phyloP scores from a whole-genome alignment of 2,888 invertebrate genomes.

The Xestobium rufovillosum region DNA sequence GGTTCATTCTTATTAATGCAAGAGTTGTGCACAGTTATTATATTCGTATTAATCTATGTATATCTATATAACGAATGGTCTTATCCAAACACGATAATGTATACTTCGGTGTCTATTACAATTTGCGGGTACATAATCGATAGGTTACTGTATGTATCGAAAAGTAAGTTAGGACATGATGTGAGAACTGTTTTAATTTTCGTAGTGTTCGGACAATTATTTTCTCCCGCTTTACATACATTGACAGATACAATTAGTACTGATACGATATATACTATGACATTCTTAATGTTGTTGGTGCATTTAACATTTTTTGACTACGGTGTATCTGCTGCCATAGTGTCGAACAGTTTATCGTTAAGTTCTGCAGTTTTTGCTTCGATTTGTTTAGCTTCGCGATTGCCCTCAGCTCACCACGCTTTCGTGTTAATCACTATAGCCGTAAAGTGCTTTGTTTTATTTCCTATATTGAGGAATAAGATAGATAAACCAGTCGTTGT shows the following conservation, averaged over 20 bases:
- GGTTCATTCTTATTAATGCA: constrained; percentile 75
- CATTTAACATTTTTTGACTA: constrained; percentile 93
- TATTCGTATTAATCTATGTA: constrained; percentile 66
- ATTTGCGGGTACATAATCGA: constrained; percentile 58
- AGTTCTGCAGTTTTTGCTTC: constrained; percentile 94
- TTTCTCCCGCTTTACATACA: constrained; percentile 89
- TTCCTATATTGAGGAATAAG: constrained; percentile 68
- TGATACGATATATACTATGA: constrained; percentile 93
- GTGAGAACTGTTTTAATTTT: constrained; percentile 75
- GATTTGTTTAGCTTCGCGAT: constrained; percentile 86
- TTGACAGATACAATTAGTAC: constrained; percentile 95
- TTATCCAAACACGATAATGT: constrained; percentile 57
- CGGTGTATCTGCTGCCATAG: constrained; percentile 76
- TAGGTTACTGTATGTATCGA: constrained; percentile 32
- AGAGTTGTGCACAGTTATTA: constrained; percentile 68
- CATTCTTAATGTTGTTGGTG: constrained; percentile 76
- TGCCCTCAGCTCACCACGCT: constrained; percentile 79
- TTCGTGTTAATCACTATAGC: constrained; percentile 86
- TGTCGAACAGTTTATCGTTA: constrained; percentile 84
- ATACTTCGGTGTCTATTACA: constrained; percentile 49
- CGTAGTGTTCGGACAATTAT: constrained; percentile 75
- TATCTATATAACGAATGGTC: constrained; percentile 64
- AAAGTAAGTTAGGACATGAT: constrained; percentile 49
- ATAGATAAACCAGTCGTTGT: constrained; percentile 49
- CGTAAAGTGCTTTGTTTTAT: constrained; percentile 80